A percentile compares a stretch with the other conserved stretches of the same genome.
Conservation (phyloP, 2,113 vertebrate species). For the Triplophysa tibetana region DNA sequence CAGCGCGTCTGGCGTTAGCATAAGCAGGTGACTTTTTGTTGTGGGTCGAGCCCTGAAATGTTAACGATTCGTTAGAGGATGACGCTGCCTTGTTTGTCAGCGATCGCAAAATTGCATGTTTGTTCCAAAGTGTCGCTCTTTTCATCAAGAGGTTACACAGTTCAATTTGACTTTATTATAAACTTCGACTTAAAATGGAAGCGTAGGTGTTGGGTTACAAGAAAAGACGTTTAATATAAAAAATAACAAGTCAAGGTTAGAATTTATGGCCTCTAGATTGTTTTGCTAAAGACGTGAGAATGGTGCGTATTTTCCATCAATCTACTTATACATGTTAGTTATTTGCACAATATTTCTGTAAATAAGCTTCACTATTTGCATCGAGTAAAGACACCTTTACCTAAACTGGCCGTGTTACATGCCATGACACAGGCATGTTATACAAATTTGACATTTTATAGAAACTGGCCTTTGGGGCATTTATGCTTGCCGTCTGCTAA, state of each 20-base stretch:
- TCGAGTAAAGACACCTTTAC: slow-evolving; percentile 46
- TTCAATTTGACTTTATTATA: background rate
- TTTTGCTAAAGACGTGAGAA: slow-evolving; percentile 1
- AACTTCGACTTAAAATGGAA: background rate
- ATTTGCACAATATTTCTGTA: slow-evolving; percentile 51
- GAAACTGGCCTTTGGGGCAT: slow-evolving; percentile 38
- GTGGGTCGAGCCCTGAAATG: background rate
- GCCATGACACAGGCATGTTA: too few relatives aligned
- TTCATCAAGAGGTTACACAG: background rate
- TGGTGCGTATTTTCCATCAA: background rate
- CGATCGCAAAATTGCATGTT: background rate
- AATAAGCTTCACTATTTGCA: slow-evolving; percentile 33
- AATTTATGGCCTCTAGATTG: background rate
- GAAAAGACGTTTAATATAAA: background rate
- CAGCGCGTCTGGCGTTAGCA: background rate
- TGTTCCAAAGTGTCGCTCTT: background rate
- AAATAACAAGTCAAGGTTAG: background rate
- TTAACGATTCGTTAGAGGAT: background rate
- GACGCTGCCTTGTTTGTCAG: background rate
- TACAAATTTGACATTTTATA: slow-evolving; percentile 68
- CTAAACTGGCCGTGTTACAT: slow-evolving; percentile 51
- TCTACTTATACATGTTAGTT: slow-evolving; percentile 18
- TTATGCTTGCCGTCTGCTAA: slow-evolving; percentile 38
- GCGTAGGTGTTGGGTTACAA: background rate
- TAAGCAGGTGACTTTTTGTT: slow-evolving; percentile 15